Evolutionary conservation across 1,140 invertebrate species (phyloP), one percentile per base, ranked within the genome.

Genomic region (Helicoverpa zea): DNA sequence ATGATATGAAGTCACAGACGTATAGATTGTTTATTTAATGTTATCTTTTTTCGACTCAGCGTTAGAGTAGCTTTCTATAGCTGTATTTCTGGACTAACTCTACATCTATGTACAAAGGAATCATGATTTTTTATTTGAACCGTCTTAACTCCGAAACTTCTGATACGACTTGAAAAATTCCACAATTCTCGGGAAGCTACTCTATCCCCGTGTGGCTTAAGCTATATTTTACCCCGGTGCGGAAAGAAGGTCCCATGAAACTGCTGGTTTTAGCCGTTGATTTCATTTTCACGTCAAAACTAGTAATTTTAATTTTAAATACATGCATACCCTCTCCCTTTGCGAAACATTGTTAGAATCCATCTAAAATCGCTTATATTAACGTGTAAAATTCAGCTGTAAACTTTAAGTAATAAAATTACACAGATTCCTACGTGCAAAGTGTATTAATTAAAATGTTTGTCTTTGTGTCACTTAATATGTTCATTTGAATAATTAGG

Each of bases 391-490:
- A n/a, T 64, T 5, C 4, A 43, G 30, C 61, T 29, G 23, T 23
- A 12, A 61, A 61, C 11, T 35, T 43, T 43, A 5, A 43, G 3
- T 64, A 43, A 64, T 43, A 35, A 43, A 35, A 14, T 64, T 64
- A 64, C 11, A 10, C 13, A 18, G 12, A 47, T 16, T 9, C 12
- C 35, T 16, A 9, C 35, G 12, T 30, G 12, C 12, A 11, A 43
- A 64, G 59, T 35, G 29, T 35, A 4, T 63, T 11, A 2, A 13
- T 35, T 23, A 63, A 35, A 13, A 61, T 35, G 59, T 63, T 63
- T 64, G 43, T 16, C 43, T 64, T 14, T 64, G 7, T 64, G 63
- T 16, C 63, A 30, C 16, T 43, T 64, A 64, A 64, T 64, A 43
- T 64, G 29, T 43, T 64, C n/a, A 64, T 64, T 64, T 64, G 59